These are phyloP conservation scores for Ictalurus punctatus DNA, from an alignment of 2,113 vertebrate genomes.

Conservation along the genomic window DNA sequence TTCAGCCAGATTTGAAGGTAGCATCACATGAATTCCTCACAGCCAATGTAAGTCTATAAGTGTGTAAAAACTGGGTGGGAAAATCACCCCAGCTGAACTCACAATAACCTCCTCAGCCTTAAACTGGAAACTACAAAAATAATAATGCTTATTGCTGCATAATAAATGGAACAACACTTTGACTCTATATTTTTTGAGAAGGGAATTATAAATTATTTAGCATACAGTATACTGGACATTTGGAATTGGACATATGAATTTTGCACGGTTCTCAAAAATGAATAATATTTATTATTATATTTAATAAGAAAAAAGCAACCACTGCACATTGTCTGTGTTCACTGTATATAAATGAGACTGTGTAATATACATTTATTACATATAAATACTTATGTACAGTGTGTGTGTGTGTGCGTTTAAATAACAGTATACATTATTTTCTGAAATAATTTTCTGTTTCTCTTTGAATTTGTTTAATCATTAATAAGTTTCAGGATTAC, in stretches of 20 bases:
- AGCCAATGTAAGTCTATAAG: background rate
- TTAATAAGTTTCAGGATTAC: no score
- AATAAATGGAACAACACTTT: constrained; percentile 1
- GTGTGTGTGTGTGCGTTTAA: background rate
- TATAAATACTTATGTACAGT: constrained; percentile 9
- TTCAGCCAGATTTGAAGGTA: constrained; percentile 11
- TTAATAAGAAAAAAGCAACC: constrained; percentile 19
- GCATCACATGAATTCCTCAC: background rate
- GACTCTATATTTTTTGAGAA: background rate
- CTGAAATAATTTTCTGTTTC: no score
- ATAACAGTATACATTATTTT: background rate
- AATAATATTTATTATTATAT: constrained; percentile 15
- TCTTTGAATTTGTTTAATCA: no score
- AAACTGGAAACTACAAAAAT: background rate
- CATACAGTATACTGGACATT: background rate
- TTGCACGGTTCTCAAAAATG: constrained; percentile 9
- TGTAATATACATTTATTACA: constrained; percentile 16
- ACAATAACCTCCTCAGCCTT: background rate
- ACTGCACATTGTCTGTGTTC: constrained; percentile 12
- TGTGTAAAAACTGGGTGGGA: background rate
- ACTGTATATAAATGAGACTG: constrained; percentile 29
- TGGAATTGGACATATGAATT: constrained; percentile 1
- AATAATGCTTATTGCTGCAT: constrained; percentile 2
- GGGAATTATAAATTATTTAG: constrained; percentile 10
- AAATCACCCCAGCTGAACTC: background rate